Evolutionary conservation across 2,113 vertebrate species (phyloP).

Genomic region (Leucoraja erinaceus): DNA sequence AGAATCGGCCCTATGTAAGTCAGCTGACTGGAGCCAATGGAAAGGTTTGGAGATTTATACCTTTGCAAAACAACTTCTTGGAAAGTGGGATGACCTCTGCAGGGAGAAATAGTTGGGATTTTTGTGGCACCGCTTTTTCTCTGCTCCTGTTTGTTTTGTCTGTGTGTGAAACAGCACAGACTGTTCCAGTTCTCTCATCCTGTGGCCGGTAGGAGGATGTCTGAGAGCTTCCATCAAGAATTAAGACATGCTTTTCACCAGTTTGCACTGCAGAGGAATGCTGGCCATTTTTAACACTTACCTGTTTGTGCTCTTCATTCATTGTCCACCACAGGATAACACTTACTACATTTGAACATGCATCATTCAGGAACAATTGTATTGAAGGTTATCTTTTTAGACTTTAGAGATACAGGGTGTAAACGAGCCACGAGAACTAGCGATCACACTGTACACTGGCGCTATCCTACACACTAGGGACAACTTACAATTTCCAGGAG

Average conservation of each 20-base stretch:
- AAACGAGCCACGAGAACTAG: too few relatives aligned
- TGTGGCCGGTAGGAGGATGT: constrained; percentile 23
- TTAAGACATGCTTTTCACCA: not conserved
- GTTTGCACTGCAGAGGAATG: not conserved
- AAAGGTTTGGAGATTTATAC: constrained; percentile 27
- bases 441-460: too few relatives aligned
- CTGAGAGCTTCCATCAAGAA: constrained; percentile 3
- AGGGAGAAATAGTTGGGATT: not conserved
- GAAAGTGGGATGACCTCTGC: not conserved
- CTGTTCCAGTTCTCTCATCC: constrained; percentile 36
- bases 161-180: constrained; percentile 20
- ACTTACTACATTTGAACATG: not conserved
- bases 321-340: not conserved
- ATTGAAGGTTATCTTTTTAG: not conserved
- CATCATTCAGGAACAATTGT: not conserved
- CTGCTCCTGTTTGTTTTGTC: constrained; percentile 30
- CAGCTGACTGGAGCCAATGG: not conserved
- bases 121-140: not conserved
- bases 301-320: not conserved
- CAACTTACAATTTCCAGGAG: too few relatives aligned
- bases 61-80: constrained; percentile 17
- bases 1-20: not conserved
- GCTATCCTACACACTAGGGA: too few relatives aligned
- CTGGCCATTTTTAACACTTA: not conserved
- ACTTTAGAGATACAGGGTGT: too few relatives aligned